A percentile compares a stretch with the other conserved stretches of the same genome.
Conservation (phyloP, 2,888 invertebrate genomes). For the Lasioglossum morio region DNA sequence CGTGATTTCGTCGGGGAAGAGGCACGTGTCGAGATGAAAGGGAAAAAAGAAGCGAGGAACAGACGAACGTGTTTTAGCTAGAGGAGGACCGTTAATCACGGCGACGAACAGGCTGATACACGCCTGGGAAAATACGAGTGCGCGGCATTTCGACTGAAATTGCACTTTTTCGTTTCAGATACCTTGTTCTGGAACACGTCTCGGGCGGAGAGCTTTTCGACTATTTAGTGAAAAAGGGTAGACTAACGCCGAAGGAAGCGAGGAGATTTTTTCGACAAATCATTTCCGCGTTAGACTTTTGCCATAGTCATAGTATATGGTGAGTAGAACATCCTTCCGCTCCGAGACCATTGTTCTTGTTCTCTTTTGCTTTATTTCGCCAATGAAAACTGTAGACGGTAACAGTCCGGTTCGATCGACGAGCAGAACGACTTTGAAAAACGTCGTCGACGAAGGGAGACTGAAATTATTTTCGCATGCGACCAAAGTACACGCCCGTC, state of each 20-base stretch:
- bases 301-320: slow-evolving; percentile 99
- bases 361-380: background rate
- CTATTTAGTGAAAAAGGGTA: slow-evolving; percentile 99
- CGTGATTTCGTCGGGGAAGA: background rate
- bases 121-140: slow-evolving; percentile 33
- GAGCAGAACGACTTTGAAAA: background rate
- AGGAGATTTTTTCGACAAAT: slow-evolving; percentile 99
- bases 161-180: slow-evolving; percentile 86
- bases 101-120: slow-evolving; percentile 25
- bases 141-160: background rate
- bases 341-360: background rate
- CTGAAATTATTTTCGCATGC: background rate
- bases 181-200: slow-evolving; percentile 98
- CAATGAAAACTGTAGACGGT: too few relatives aligned
- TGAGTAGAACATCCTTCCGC: slow-evolving; percentile 85
- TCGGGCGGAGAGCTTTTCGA: slow-evolving; percentile 99
- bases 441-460: background rate
- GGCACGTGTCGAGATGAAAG: background rate
- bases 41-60: background rate
- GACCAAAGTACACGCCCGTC: too few relatives aligned
- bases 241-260: slow-evolving; percentile 98
- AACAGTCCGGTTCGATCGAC: too few relatives aligned
- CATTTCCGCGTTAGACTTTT: slow-evolving; percentile 99
- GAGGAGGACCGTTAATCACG: slow-evolving; percentile 19
- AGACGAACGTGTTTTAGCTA: slow-evolving; percentile 38